Evolutionary conservation across 2,888 invertebrate genomes (phyloP), one percentile per base, ranked within the genome.

Genomic region (Acrobasis consociella): DNA sequence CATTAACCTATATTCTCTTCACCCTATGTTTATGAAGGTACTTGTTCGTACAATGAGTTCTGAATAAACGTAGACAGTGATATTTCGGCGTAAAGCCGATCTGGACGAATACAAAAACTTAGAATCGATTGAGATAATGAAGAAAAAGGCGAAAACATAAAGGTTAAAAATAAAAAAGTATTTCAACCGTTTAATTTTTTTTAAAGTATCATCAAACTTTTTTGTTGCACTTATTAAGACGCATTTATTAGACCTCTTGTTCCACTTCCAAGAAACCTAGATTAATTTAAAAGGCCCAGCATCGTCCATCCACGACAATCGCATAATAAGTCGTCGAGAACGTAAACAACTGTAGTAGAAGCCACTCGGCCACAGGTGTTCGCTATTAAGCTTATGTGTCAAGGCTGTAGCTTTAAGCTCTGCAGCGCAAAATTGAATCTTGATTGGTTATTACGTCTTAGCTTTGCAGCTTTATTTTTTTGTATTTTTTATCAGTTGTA

Each of bases 341-440:
- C 39, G 11, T 5, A 22, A 31, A 13, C 42, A 13, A 17, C 56
- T 10, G 42, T 22, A 16, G 17, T 39, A 37, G 38, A 13, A 55
- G 13, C 22, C 39, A 52, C 38, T 60, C 60, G 60, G 60, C 13
- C 60, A 60, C 60, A 60, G 60, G 60, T 60, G 60, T 60, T 38
- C 60, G 56, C 17, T 56, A 56, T 56, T 42, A 56, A 56, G 56
- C 56, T 56, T 46, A 42, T 42, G 22, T 56, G 56, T 22, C 56
- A 56, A 56, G 56, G 56, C 42, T 56, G 37, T 38, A 56, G 42
- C 56, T 56, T 55, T 13, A n/a, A 55, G 55, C 53, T 39, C 11
- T 46, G 42, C 55, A 42, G 42, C 17, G 56, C 56, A 42, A 22
- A 56, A 56, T 56, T 56, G 56, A 56, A 56, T 56, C 22, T 39